phyloP scores from a whole-genome alignment of 2,113 vertebrate genomes.

The Dromiciops gliroides region DNA sequence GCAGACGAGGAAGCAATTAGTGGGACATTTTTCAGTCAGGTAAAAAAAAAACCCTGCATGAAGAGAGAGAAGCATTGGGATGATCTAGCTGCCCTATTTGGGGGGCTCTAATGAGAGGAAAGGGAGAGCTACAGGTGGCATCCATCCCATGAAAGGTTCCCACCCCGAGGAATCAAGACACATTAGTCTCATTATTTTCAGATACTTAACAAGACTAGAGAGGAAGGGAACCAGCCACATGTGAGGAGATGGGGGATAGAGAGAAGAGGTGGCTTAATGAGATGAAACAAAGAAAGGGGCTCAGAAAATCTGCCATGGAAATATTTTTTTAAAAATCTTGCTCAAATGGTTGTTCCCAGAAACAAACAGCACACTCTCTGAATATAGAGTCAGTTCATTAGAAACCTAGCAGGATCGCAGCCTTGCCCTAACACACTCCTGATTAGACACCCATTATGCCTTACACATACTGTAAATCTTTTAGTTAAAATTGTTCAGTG shows the following conservation, averaged over 20 bases:
- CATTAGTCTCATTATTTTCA: slow-evolving; percentile 74
- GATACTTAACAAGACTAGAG: slow-evolving; percentile 69
- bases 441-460: not conserved
- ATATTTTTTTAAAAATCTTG: not conserved
- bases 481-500: not conserved
- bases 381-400: not conserved
- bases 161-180: slow-evolving; percentile 60
- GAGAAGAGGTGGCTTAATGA: slow-evolving; percentile 50
- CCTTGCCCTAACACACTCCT: not conserved
- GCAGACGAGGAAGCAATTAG: slow-evolving; percentile 74
- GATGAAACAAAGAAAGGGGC: slow-evolving; percentile 42
- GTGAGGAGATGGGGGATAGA: slow-evolving; percentile 34
- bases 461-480: not conserved
- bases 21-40: slow-evolving; percentile 67
- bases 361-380: not conserved
- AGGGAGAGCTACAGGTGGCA: slow-evolving; percentile 52
- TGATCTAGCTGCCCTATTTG: slow-evolving; percentile 55
- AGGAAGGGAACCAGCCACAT: slow-evolving; percentile 52
- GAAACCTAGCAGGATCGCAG: not conserved
- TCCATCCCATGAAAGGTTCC: slow-evolving; percentile 54
- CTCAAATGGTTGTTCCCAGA: not conserved
- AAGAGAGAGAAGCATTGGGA: slow-evolving; percentile 49
- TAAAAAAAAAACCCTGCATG: not conserved
- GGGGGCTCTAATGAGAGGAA: slow-evolving; percentile 41
- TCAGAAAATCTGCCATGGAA: slow-evolving; percentile 31